phyloP scores from a whole-genome alignment of 2,888 invertebrate species.

The Hirtodrosophila histrioides region DNA sequence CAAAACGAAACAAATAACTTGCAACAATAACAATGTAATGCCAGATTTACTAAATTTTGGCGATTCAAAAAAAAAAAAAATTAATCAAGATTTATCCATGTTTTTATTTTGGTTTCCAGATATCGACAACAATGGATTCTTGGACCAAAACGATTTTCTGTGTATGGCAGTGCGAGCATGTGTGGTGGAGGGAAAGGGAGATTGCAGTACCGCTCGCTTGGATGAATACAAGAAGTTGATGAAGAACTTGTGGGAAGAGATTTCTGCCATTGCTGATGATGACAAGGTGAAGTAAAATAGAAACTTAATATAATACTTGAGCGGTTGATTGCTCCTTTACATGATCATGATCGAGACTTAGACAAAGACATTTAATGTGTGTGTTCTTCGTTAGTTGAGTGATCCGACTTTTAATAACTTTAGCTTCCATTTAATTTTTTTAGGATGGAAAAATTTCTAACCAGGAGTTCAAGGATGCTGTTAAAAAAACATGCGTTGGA shows the following conservation, averaged over 20 bases:
- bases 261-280: conserved; percentile 93
- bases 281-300: conserved; percentile 87
- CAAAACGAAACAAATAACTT: too few relatives aligned
- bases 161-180: conserved; percentile 93
- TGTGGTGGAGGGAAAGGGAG: conserved; percentile 92
- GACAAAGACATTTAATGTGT: too few relatives aligned
- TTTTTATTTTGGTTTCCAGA: conserved; percentile 85
- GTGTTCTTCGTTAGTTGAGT: too few relatives aligned
- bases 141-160: conserved; percentile 93
- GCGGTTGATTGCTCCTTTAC: background rate
- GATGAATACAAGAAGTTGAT: conserved; percentile 93
- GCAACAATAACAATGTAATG: too few relatives aligned
- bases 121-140: conserved; percentile 93
- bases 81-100: background rate
- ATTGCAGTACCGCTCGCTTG: conserved; percentile 89
- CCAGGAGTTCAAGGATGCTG: conserved; percentile 92
- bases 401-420: background rate
- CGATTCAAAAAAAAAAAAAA: too few relatives aligned
- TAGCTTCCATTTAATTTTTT: conserved; percentile 15
- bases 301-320: background rate
- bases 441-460: conserved; percentile 93
- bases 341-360: background rate
- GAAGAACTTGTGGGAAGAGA: conserved; percentile 93
- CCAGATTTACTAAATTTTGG: too few relatives aligned
- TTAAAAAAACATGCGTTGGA: conserved; percentile 92